phyloP scores from a whole-genome alignment of 2,888 invertebrate species.

The Lycaena phlaeas region DNA sequence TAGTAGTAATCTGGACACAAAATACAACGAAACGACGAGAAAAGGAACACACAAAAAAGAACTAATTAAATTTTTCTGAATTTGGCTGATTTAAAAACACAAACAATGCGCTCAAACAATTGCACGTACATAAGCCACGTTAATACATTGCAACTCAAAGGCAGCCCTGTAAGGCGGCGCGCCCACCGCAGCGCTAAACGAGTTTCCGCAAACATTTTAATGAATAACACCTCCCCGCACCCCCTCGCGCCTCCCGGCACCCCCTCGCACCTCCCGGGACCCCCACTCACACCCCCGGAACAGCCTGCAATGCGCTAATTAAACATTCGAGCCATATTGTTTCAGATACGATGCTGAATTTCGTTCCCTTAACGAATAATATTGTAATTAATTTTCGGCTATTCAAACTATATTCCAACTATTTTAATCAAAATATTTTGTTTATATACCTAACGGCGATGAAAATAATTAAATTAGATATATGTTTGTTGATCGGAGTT shows the following conservation, averaged over 20 bases:
- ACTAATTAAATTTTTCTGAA: too few relatives aligned
- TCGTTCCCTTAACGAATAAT: constrained; percentile 34
- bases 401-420: neutral
- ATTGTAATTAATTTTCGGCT: constrained; percentile 28
- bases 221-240: constrained; percentile 62
- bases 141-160: constrained; percentile 16
- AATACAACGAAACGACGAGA: too few relatives aligned
- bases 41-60: too few relatives aligned
- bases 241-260: constrained; percentile 25
- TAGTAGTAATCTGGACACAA: too few relatives aligned
- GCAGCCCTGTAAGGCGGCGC: constrained; percentile 31
- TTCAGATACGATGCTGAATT: constrained; percentile 54
- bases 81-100: too few relatives aligned
- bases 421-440: constrained; percentile 19
- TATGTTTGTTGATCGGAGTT: too few relatives aligned
- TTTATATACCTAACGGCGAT: too few relatives aligned
- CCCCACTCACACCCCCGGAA: constrained; percentile 22
- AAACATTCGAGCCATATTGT: constrained; percentile 71
- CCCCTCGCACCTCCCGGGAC: constrained; percentile 37
- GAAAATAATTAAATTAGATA: too few relatives aligned
- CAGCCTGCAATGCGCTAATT: constrained; percentile 67
- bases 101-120: neutral
- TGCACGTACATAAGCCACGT: constrained; percentile 1
- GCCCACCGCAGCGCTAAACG: constrained; percentile 67
- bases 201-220: constrained; percentile 73